A percentile compares a stretch with the other conserved stretches of the same genome.
phyloP scores from a whole-genome alignment of 2,113 vertebrate genomes.

The Labeo catla region DNA sequence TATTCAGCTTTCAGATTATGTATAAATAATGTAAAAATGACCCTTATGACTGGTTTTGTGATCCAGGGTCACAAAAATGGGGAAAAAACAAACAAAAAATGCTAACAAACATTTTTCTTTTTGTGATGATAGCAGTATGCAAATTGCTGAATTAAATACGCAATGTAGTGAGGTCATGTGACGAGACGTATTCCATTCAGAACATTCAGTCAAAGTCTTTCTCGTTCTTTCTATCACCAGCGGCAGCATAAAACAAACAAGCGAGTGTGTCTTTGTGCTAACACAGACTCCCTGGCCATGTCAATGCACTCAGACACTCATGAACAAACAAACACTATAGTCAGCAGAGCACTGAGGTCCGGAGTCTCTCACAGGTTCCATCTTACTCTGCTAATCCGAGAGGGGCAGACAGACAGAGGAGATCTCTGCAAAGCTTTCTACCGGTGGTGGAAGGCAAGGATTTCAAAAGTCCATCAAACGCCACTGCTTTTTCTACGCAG shows the following conservation, averaged over 20 bases:
- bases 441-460: background rate
- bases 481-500: background rate
- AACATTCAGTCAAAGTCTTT: background rate
- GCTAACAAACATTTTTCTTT: background rate
- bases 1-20: no score
- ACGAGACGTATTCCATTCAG: background rate
- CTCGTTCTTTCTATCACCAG: background rate
- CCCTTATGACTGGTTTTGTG: no score
- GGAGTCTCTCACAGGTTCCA: background rate
- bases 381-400: background rate
- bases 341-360: constrained; percentile 6
- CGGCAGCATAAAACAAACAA: constrained; percentile 23
- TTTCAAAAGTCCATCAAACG: background rate
- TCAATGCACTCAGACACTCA: constrained; percentile 23
- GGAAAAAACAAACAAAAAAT: background rate
- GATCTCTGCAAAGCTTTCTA: constrained; percentile 2
- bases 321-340: constrained; percentile 22
- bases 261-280: constrained; percentile 5
- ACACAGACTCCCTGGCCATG: background rate
- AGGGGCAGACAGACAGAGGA: constrained; percentile 3
- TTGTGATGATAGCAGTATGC: background rate
- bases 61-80: background rate
- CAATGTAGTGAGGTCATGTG: background rate
- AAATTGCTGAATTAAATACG: background rate
- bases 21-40: no score